Percentiles rank a stretch among this genome's conserved stretches.
Conservation (phyloP, 2,113 vertebrate genomes). For the Tyto alba region DNA sequence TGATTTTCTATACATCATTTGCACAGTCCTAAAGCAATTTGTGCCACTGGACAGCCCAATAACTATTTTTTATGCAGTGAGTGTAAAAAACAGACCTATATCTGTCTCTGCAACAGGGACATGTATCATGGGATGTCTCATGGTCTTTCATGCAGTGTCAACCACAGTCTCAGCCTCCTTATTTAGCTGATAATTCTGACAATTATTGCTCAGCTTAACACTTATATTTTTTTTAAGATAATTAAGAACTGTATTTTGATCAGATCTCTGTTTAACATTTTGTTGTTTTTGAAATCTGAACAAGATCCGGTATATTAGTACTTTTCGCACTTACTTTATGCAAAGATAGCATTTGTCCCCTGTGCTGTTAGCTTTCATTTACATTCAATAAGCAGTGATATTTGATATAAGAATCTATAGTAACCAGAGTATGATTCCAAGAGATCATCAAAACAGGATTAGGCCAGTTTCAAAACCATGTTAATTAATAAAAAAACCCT, state of each 20-base stretch:
- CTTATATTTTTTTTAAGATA: not conserved
- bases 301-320: not conserved
- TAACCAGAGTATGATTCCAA: not conserved
- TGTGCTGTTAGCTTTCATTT: not conserved
- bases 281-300: not conserved
- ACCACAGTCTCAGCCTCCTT: not conserved
- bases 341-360: not conserved
- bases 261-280: not conserved
- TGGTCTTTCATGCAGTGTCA: not conserved
- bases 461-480: not conserved
- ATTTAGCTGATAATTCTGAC: constrained; percentile 39
- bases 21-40: not conserved
- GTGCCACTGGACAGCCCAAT: not conserved
- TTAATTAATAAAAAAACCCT: not conserved
- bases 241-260: constrained; percentile 38
- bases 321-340: not conserved
- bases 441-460: not conserved
- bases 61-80: not conserved
- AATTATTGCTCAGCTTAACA: not conserved
- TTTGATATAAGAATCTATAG: not conserved
- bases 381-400: not conserved
- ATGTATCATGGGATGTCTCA: not conserved
- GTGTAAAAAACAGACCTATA: not conserved
- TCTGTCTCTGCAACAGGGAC: not conserved
- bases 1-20: not conserved